These are phyloP conservation scores for Dunckerocampus dactyliophorus DNA, from an alignment of 2,113 vertebrate species.

Conservation along the genomic window DNA sequence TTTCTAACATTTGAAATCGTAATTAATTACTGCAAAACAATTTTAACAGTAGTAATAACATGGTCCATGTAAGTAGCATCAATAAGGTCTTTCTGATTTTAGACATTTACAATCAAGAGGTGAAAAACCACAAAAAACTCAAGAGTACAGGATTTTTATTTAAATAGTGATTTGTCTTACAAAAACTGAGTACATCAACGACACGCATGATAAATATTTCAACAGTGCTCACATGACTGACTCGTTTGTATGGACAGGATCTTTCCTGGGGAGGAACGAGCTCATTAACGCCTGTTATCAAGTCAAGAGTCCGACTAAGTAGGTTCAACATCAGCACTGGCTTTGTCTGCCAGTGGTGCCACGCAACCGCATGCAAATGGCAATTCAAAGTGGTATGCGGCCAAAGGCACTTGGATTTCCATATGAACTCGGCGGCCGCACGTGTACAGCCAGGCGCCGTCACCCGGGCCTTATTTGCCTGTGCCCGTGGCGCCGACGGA, in stretches of 20 bases:
- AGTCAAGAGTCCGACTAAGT: too few relatives aligned
- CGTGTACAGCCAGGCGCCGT: slow-evolving; percentile 16
- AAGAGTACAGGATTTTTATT: slow-evolving; percentile 89
- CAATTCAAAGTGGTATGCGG: slow-evolving; percentile 64
- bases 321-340: slow-evolving; percentile 4
- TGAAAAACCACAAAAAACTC: background rate
- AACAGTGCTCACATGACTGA: slow-evolving; percentile 77
- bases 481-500: slow-evolving; percentile 9
- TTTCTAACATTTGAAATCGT: too few relatives aligned
- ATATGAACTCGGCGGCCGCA: slow-evolving; percentile 54
- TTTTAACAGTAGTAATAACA: too few relatives aligned
- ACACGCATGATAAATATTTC: slow-evolving; percentile 93
- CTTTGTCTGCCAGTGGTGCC: background rate
- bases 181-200: slow-evolving; percentile 87
- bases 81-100: background rate
- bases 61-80: too few relatives aligned
- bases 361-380: slow-evolving; percentile 56
- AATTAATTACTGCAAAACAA: too few relatives aligned
- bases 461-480: slow-evolving; percentile 44
- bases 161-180: slow-evolving; percentile 95
- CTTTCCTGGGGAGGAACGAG: background rate
- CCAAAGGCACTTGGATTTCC: slow-evolving; percentile 72
- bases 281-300: background rate
- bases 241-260: slow-evolving; percentile 16
- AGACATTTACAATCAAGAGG: background rate